Percentiles rank a stretch among this genome's conserved stretches.
Evolutionary conservation across 2,797 vertebrate species (phyloP).

Genomic region (Notolabrus celidotus): DNA sequence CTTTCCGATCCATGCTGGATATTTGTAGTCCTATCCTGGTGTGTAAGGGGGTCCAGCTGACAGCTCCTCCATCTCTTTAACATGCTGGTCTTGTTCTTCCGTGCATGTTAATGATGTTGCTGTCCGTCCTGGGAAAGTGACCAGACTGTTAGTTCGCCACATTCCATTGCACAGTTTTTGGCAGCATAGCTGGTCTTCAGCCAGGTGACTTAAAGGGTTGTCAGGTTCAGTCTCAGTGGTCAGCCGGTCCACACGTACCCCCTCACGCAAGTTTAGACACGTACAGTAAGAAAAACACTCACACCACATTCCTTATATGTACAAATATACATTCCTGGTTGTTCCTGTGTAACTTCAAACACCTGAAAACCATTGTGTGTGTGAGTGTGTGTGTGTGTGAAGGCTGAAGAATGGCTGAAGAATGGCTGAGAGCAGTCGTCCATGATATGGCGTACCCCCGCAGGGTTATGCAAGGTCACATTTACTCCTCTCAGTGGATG

Average conservation of each 20-base stretch:
- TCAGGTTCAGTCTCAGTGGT: conserved; percentile 65
- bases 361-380: conserved; percentile 30
- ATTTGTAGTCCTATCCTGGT: not conserved
- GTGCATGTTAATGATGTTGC: conserved; percentile 10
- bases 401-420: conserved; percentile 7
- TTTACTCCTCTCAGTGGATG: conserved; percentile 1
- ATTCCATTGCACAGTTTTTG: conserved; percentile 65
- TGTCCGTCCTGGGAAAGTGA: conserved; percentile 55
- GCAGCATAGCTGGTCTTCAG: conserved; percentile 35
- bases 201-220: conserved; percentile 64
- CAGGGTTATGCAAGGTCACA: conserved; percentile 43
- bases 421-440: not conserved
- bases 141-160: conserved; percentile 46
- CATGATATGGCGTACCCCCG: conserved; percentile 7
- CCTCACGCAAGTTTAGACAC: not conserved
- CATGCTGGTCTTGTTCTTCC: not conserved
- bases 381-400: too few relatives aligned
- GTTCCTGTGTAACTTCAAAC: conserved; percentile 49
- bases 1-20: not conserved
- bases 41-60: not conserved
- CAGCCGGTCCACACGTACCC: conserved; percentile 24
- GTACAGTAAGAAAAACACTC: not conserved
- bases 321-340: conserved; percentile 16
- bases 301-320: not conserved
- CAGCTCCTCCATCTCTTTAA: not conserved